These are phyloP conservation scores for Pherbina coryleti DNA, from an alignment of 2,888 invertebrate species.

Conservation along the genomic window DNA sequence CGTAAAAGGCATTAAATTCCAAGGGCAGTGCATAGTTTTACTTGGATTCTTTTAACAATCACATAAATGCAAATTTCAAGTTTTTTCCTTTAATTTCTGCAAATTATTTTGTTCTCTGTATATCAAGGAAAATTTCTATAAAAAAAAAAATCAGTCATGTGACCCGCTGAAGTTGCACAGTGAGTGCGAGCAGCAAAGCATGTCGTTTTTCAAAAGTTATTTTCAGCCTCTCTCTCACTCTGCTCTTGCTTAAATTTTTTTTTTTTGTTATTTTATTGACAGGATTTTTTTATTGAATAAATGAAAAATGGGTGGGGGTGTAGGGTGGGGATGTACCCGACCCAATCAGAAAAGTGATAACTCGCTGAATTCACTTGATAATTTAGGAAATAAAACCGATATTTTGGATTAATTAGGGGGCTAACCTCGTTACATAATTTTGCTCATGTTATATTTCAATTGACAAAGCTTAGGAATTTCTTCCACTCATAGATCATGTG, in stretches of 20 bases:
- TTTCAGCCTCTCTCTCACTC: background rate
- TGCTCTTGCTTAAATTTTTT: background rate
- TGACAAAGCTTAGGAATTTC: background rate
- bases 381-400: too few species aligned
- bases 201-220: background rate
- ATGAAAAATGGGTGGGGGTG: too few species aligned
- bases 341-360: background rate
- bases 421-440: background rate
- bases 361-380: too few species aligned
- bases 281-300: background rate
- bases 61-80: background rate
- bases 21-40: background rate
- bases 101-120: background rate
- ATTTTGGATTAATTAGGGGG: too few species aligned
- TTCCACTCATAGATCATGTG: background rate
- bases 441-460: background rate
- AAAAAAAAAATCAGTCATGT: slow-evolving; percentile 30
- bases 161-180: slow-evolving; percentile 16
- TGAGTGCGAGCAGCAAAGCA: slow-evolving; percentile 27
- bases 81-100: background rate
- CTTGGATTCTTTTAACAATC: too few species aligned
- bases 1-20: background rate
- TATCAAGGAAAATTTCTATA: background rate
- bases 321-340: background rate
- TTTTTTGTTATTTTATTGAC: background rate